phyloP scores from a whole-genome alignment of 2,797 vertebrate genomes.

The Xenentodon cancila region DNA sequence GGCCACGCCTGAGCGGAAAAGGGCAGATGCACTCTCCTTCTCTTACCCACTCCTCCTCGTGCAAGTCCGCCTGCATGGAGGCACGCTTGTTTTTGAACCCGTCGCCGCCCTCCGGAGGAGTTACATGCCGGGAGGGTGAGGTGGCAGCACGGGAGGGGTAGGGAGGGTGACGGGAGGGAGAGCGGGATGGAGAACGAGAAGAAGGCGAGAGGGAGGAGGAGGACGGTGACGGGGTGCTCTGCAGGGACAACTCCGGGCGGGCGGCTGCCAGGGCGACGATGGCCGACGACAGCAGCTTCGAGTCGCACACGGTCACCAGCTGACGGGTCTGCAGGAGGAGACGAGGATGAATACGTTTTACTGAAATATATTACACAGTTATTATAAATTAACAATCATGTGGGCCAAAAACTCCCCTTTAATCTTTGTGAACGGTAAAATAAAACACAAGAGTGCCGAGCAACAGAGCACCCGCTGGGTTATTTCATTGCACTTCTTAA shows the following conservation, averaged over 20 bases:
- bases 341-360: not conserved
- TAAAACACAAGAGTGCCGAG: too few relatives aligned
- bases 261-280: conserved; percentile 93
- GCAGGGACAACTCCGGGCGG: conserved; percentile 90
- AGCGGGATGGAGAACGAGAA: conserved; percentile 72
- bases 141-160: conserved; percentile 66
- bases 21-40: conserved; percentile 4
- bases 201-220: conserved; percentile 76
- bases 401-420: too few relatives aligned
- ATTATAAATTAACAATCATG: too few relatives aligned
- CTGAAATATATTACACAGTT: too few relatives aligned
- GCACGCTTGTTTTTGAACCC: conserved; percentile 87
- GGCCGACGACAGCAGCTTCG: conserved; percentile 92
- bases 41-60: conserved; percentile 96
- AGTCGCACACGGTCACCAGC: conserved; percentile 95
- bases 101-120: conserved; percentile 49
- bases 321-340: conserved; percentile 87
- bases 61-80: conserved; percentile 91
- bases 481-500: too few relatives aligned
- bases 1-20: too few relatives aligned
- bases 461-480: too few relatives aligned
- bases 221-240: conserved; percentile 87
- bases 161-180: conserved; percentile 65
- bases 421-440: too few relatives aligned
- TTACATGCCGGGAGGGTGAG: conserved; percentile 65